These are phyloP conservation scores for Hemichromis elongatus DNA, from an alignment of 2,113 vertebrate genomes.

Conservation along the genomic window DNA sequence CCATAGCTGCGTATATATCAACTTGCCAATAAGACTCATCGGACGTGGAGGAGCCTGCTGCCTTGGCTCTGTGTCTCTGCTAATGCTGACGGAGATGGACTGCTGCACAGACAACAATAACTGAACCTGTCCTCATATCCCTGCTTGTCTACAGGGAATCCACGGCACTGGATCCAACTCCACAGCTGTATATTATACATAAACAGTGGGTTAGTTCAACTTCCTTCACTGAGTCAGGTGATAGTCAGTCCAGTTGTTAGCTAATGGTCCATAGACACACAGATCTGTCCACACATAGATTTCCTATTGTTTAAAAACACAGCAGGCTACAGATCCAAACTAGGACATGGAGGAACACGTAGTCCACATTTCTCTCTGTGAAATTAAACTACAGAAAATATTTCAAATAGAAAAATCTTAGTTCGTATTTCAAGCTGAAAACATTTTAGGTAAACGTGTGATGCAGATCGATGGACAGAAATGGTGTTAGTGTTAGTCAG, in stretches of 20 bases:
- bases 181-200: conserved; percentile 16
- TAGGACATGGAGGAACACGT: not conserved
- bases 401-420: not conserved
- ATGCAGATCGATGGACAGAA: not conserved
- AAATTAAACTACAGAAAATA: not conserved
- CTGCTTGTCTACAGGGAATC: conserved; percentile 16
- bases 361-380: not conserved
- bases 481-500: not conserved
- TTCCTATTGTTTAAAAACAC: not conserved
- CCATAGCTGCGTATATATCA: conserved; percentile 1
- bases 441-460: not conserved
- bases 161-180: not conserved
- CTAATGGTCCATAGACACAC: conserved; percentile 32
- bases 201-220: conserved; percentile 12
- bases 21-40: conserved; percentile 33
- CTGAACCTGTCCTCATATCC: conserved; percentile 12
- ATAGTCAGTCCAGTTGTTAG: conserved; percentile 23
- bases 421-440: not conserved
- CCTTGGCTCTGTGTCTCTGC: conserved; percentile 14
- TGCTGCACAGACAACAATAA: not conserved
- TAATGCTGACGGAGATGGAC: conserved; percentile 11
- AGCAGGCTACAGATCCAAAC: not conserved
- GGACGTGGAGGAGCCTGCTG: not conserved
- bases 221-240: conserved; percentile 40
- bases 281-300: not conserved